Evolutionary conservation across 2,797 vertebrate genomes (phyloP).

Genomic region (Pangasius macronema): DNA sequence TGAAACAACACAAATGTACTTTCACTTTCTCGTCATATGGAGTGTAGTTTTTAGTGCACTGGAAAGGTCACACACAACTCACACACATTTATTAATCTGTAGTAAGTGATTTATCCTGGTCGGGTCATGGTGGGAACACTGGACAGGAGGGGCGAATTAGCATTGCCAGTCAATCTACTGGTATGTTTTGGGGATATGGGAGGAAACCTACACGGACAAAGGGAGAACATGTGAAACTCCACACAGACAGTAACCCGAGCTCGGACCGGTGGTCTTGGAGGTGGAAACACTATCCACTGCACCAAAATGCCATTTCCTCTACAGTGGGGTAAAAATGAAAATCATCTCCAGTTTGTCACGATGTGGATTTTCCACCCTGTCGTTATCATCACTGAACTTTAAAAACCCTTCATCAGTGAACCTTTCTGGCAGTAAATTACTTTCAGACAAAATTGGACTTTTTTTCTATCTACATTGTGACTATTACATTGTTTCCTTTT

Average conservation of each 20-base stretch:
- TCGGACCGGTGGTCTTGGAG: neutral
- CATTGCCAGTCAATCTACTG: neutral
- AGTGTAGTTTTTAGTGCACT: neutral
- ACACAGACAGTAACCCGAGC: neutral
- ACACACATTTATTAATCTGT: neutral
- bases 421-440: neutral
- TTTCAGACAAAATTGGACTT: neutral
- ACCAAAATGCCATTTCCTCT: neutral
- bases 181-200: neutral
- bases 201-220: neutral
- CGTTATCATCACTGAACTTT: neutral
- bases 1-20: neutral
- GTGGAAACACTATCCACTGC: neutral
- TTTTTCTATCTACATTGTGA: neutral
- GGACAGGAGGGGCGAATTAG: neutral
- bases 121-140: neutral
- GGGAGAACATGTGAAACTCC: neutral
- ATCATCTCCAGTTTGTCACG: neutral
- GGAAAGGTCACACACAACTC: neutral
- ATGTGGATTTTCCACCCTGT: constrained; percentile 2
- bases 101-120: neutral
- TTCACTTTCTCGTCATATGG: neutral
- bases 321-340: neutral
- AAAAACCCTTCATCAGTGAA: neutral
- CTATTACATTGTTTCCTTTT: neutral